Conservation (phyloP, 2,888 invertebrate species). For the Volucella inanis region DNA sequence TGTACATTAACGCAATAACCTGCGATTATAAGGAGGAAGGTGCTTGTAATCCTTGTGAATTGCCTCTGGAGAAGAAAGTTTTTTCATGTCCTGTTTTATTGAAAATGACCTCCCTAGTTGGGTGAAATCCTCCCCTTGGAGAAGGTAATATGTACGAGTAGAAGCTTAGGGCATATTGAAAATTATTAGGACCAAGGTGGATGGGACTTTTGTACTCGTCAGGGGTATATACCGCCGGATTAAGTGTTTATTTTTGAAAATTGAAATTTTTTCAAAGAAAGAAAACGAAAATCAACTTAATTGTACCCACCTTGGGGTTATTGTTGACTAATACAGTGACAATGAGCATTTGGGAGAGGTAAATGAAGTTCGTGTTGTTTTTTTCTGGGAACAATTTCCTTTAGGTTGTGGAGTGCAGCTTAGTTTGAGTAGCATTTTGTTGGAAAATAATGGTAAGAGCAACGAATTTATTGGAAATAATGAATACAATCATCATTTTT, state of each 20-base stretch:
- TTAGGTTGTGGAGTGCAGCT: too few relatives aligned
- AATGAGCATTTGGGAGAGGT: too few relatives aligned
- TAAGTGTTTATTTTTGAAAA: constrained; percentile 66
- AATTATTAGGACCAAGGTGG: constrained; percentile 69
- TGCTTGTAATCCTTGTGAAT: constrained; percentile 71
- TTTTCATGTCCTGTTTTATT: constrained; percentile 71
- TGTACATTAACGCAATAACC: constrained; percentile 74
- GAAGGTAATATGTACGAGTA: constrained; percentile 29
- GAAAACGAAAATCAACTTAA: constrained; percentile 20
- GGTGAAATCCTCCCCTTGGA: constrained; percentile 30
- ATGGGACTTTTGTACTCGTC: constrained; percentile 26
- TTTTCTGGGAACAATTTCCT: too few relatives aligned
- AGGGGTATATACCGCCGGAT: constrained; percentile 33
- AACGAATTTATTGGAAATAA: too few relatives aligned
- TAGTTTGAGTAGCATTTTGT: too few relatives aligned
- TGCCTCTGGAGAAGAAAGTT: constrained; percentile 71
- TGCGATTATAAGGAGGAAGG: constrained; percentile 74
- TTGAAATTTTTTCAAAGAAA: constrained; percentile 16
- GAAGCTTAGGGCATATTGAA: constrained; percentile 62
- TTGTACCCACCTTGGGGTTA: constrained; percentile 39
- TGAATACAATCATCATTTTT: too few relatives aligned
- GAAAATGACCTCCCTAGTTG: constrained; percentile 69
- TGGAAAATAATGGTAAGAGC: too few relatives aligned
- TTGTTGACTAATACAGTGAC: constrained; percentile 3
- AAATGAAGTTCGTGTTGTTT: too few relatives aligned